These are phyloP conservation scores for Jacana jacana DNA, from an alignment of 2,113 vertebrate genomes.

Conservation along the genomic window DNA sequence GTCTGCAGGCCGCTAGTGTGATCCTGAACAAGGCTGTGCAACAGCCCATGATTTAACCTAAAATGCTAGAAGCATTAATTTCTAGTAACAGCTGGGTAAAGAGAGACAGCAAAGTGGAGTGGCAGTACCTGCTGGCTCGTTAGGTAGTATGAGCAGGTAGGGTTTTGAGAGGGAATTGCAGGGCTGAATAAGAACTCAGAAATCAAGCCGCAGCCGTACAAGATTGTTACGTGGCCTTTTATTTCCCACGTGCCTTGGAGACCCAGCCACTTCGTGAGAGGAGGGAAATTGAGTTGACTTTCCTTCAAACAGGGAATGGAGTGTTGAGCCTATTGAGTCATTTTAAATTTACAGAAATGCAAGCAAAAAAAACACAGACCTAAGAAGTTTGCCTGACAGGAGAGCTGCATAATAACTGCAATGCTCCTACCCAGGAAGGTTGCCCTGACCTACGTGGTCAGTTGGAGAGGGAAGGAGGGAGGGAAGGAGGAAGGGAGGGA, in stretches of 20 bases:
- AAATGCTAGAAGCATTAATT: not conserved
- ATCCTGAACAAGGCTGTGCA: fast-evolving
- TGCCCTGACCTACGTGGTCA: not conserved
- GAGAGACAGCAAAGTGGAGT: not conserved
- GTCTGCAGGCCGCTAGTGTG: not conserved
- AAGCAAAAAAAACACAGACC: not conserved
- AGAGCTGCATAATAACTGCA: not conserved
- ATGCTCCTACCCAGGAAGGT: not conserved
- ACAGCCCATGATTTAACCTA: not conserved
- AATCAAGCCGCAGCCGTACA: not conserved
- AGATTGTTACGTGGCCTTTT: not conserved
- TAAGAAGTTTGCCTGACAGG: not conserved
- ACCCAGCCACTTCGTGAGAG: not conserved
- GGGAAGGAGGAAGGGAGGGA: too few relatives aligned
- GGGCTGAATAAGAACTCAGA: not conserved
- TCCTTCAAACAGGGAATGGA: not conserved
- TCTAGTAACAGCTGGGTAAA: not conserved
- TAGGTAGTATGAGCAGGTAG: fast-evolving
- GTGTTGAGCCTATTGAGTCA: not conserved
- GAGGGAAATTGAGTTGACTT: slow-evolving; percentile 6
- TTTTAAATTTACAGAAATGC: not conserved
- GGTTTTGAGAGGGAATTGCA: not conserved
- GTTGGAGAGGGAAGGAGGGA: too few relatives aligned
- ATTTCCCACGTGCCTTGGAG: not conserved
- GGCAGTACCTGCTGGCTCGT: not conserved